Evolutionary conservation across 2,888 invertebrate species (phyloP).

Genomic region (Ischnus inquisitorius): DNA sequence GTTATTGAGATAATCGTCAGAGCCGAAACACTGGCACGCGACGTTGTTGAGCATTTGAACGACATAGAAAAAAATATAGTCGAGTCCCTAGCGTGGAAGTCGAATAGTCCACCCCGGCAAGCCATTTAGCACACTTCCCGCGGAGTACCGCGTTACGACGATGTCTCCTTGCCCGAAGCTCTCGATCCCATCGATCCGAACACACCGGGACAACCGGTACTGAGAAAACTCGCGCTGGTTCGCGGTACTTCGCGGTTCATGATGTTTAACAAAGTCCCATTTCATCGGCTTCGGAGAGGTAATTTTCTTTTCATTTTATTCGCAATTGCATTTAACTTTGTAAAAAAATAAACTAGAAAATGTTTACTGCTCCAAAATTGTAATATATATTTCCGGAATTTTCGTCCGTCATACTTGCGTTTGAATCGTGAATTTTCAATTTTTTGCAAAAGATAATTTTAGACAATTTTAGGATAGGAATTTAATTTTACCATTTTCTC

Average conservation of each 20-base stretch:
- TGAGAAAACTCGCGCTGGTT: constrained; percentile 81
- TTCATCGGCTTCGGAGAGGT: constrained; percentile 84
- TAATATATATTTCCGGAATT: too few relatives aligned
- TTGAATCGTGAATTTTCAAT: too few relatives aligned
- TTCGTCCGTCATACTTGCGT: background rate
- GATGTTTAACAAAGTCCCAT: constrained; percentile 83
- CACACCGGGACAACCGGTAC: constrained; percentile 80
- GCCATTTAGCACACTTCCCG: constrained; percentile 88
- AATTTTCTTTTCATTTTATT: constrained; percentile 45
- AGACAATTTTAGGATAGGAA: too few relatives aligned
- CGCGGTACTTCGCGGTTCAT: constrained; percentile 79
- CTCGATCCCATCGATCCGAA: constrained; percentile 82
- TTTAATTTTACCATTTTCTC: too few relatives aligned
- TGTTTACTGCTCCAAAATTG: too few relatives aligned
- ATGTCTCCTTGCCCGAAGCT: constrained; percentile 89
- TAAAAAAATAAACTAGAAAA: too few relatives aligned
- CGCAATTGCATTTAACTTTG: too few relatives aligned
- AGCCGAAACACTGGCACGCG: constrained; percentile 94
- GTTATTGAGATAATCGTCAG: constrained; percentile 98
- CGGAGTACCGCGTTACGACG: constrained; percentile 91
- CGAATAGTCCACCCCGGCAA: constrained; percentile 95
- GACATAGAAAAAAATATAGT: constrained; percentile 97
- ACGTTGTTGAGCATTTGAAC: constrained; percentile 97
- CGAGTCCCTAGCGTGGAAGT: constrained; percentile 96
- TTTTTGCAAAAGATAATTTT: too few relatives aligned